A percentile compares a stretch with the other conserved stretches of the same genome.
These are phyloP conservation scores for Hipparchia sbordonii DNA, from an alignment of 2,888 invertebrate genomes.

Conservation along the genomic window DNA sequence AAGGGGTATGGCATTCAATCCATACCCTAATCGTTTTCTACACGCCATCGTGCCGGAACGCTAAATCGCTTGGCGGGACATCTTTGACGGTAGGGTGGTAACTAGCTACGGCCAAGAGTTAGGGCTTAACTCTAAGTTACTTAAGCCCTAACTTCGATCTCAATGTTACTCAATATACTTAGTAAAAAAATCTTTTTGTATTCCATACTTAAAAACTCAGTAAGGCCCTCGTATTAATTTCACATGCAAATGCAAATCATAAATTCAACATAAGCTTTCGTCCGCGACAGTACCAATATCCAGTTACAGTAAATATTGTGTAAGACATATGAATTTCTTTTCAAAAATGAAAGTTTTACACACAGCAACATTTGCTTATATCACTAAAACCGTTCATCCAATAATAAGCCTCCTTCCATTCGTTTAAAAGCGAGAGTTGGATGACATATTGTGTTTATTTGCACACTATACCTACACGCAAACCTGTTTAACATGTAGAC, in stretches of 20 bases:
- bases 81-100: no score
- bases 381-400: constrained; percentile 37
- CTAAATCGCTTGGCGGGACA: no score
- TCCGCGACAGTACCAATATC: constrained; percentile 32
- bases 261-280: constrained; percentile 36
- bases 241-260: constrained; percentile 33
- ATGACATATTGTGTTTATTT: constrained; percentile 24
- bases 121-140: no score
- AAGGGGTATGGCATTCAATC: no score
- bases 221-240: constrained; percentile 18
- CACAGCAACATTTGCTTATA: constrained; percentile 37
- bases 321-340: constrained; percentile 45
- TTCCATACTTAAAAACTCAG: neutral
- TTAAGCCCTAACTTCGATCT: no score
- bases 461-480: constrained; percentile 18
- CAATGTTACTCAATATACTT: no score
- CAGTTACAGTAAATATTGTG: constrained; percentile 43
- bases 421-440: constrained; percentile 46
- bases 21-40: no score
- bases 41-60: no score
- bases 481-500: constrained; percentile 37
- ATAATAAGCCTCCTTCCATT: constrained; percentile 43
- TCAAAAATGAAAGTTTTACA: constrained; percentile 49
- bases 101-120: no score
- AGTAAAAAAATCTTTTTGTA: neutral